Percentiles rank a stretch among this genome's conserved stretches.
phyloP scores from a whole-genome alignment of 1,140 invertebrate species.

The Musca vetustissima region DNA sequence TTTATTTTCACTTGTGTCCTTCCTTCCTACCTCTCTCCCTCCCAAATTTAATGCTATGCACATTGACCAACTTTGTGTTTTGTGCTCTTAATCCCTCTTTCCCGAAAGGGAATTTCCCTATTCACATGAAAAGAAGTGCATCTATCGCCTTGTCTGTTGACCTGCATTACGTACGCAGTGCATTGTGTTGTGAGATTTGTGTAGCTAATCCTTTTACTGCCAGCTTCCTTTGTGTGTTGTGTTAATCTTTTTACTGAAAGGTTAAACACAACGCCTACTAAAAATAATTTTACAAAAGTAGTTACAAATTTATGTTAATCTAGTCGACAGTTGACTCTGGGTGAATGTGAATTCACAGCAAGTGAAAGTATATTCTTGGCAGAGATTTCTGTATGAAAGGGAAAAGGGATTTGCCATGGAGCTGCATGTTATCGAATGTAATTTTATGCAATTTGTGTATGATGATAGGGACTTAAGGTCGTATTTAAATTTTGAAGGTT shows the following conservation, averaged over 20 bases:
- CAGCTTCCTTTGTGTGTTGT: neutral
- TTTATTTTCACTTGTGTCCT: neutral
- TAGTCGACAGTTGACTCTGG: neutral
- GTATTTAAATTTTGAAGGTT: too few species aligned
- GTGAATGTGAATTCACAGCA: neutral
- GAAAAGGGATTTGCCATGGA: too few species aligned
- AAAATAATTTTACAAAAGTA: neutral
- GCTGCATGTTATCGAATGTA: too few species aligned
- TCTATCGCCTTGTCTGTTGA: too few species aligned
- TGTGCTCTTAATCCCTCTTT: neutral
- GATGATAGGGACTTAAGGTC: too few species aligned
- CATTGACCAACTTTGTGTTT: neutral
- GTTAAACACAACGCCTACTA: constrained; percentile 23
- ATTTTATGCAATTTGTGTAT: too few species aligned
- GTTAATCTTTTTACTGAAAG: constrained; percentile 17
- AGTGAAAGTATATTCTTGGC: neutral
- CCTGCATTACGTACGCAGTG: too few species aligned
- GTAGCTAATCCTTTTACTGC: constrained; percentile 6
- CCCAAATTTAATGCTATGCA: neutral
- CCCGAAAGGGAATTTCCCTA: neutral
- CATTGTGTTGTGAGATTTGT: neutral
- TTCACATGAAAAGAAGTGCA: neutral
- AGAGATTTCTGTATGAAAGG: too few species aligned
- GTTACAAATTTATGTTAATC: neutral
- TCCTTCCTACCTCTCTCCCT: too few species aligned